phyloP scores from a whole-genome alignment of 2,113 vertebrate genomes.

The Poeciliopsis retropinna region DNA sequence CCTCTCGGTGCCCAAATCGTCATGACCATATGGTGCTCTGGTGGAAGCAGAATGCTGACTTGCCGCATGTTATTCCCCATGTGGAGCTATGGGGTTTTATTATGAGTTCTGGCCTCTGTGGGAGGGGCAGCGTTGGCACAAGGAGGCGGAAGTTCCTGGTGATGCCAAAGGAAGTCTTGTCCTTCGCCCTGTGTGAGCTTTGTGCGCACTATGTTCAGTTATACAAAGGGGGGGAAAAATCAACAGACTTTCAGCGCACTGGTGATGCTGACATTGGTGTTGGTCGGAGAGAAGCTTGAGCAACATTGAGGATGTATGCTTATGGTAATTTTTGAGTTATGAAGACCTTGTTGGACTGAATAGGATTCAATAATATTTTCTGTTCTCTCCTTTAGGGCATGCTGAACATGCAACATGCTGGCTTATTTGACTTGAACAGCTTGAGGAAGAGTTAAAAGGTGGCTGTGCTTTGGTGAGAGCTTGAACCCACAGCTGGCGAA shows the following conservation, averaged over 20 bases:
- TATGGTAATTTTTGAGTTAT: slow-evolving; percentile 1
- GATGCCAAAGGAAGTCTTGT: slow-evolving; percentile 75
- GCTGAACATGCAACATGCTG: slow-evolving; percentile 85
- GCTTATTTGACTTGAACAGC: slow-evolving; percentile 69
- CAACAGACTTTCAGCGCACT: slow-evolving; percentile 31
- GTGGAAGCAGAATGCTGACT: slow-evolving; percentile 61
- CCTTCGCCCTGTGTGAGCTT: slow-evolving; percentile 63
- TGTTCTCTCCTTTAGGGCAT: slow-evolving; percentile 72
- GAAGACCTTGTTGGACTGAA: slow-evolving; percentile 15
- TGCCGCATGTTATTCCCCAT: slow-evolving; percentile 52
- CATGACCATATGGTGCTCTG: slow-evolving; percentile 69
- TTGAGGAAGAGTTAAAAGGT: slow-evolving; percentile 73
- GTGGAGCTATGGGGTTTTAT: slow-evolving; percentile 45
- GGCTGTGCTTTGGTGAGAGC: slow-evolving; percentile 57
- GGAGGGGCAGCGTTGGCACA: slow-evolving; percentile 70
- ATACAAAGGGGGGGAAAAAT: slow-evolving; percentile 37
- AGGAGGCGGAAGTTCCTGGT: slow-evolving; percentile 76
- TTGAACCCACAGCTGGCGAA: slow-evolving; percentile 61
- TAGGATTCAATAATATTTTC: slow-evolving; percentile 21
- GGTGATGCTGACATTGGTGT: slow-evolving; percentile 39
- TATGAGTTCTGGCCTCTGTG: slow-evolving; percentile 68
- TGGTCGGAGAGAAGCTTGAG: slow-evolving; percentile 52
- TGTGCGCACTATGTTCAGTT: slow-evolving; percentile 55
- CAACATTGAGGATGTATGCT: slow-evolving; percentile 36
- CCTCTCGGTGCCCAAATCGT: slow-evolving; percentile 34